Conservation (phyloP, 1,140 invertebrate species). For the Caenorhabditis tropicalis region DNA sequence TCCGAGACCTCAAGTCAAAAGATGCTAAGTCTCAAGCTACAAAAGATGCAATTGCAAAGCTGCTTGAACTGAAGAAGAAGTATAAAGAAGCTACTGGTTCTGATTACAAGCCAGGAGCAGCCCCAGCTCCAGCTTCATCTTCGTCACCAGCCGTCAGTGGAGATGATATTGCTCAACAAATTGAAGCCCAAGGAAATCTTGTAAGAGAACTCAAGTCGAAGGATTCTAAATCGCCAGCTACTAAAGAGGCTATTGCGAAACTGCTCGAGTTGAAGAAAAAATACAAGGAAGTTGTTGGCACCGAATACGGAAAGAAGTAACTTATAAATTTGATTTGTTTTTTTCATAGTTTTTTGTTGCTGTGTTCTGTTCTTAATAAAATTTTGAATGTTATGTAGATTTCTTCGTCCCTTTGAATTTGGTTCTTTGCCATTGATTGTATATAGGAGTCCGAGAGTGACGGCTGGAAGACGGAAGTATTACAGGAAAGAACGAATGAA, state of each 20-base stretch:
- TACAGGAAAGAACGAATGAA: background rate
- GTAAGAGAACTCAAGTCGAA: conserved; percentile 53
- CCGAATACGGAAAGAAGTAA: no score
- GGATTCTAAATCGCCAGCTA: conserved; percentile 57
- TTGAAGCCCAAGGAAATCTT: conserved; percentile 48
- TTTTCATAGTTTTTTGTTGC: no score
- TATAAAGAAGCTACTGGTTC: conserved; percentile 77
- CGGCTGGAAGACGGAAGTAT: background rate
- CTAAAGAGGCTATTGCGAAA: conserved; percentile 60
- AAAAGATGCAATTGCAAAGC: conserved; percentile 74
- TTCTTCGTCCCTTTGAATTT: no score
- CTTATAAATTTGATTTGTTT: no score
- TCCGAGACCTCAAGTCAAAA: conserved; percentile 53
- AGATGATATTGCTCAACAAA: conserved; percentile 17
- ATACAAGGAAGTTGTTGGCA: no score
- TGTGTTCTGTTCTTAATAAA: no score
- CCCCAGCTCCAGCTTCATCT: conserved; percentile 31
- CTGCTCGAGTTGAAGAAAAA: conserved; percentile 59
- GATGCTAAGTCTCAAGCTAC: conserved; percentile 56
- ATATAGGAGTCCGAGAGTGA: no score
- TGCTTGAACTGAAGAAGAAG: conserved; percentile 73
- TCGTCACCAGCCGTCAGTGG: background rate
- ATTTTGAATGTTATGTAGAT: conserved; percentile 62
- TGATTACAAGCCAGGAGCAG: conserved; percentile 49
- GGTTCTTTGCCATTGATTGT: no score